These are phyloP conservation scores for Julus scanicus DNA, from an alignment of 2,888 invertebrate species.

Conservation along the genomic window DNA sequence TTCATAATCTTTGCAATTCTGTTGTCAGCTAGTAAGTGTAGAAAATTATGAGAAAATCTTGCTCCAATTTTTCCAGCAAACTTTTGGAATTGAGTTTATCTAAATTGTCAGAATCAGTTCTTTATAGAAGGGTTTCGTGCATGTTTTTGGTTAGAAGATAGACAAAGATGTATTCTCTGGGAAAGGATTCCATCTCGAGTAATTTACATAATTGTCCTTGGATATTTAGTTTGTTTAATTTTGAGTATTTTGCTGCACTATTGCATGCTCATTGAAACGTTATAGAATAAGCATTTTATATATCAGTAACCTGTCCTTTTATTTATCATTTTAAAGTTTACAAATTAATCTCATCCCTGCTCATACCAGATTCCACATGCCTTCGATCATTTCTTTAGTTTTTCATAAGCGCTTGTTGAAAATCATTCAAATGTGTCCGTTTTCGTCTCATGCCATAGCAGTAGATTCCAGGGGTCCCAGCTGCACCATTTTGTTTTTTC, in stretches of 20 bases:
- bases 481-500: background rate
- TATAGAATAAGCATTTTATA: slow-evolving; percentile 18
- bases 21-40: background rate
- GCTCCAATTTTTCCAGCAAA: too few species aligned
- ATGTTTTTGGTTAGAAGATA: background rate
- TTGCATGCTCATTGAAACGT: background rate
- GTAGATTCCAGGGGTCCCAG: background rate
- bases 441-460: background rate
- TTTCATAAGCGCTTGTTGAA: background rate
- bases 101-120: background rate
- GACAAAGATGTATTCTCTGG: background rate
- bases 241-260: slow-evolving; percentile 15
- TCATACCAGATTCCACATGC: slow-evolving; percentile 9
- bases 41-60: background rate
- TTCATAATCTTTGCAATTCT: background rate
- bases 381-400: slow-evolving; percentile 2
- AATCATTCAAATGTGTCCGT: background rate
- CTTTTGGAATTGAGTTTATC: too few species aligned
- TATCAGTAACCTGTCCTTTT: background rate
- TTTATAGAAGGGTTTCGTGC: background rate
- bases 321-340: background rate
- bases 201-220: slow-evolving; percentile 45
- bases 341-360: slow-evolving; percentile 16
- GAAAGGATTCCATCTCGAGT: slow-evolving; percentile 24
- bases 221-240: slow-evolving; percentile 27